A percentile compares a stretch with the other conserved stretches of the same genome.
phyloP scores from a whole-genome alignment of 2,113 vertebrate genomes.

The Mesocricetus auratus region DNA sequence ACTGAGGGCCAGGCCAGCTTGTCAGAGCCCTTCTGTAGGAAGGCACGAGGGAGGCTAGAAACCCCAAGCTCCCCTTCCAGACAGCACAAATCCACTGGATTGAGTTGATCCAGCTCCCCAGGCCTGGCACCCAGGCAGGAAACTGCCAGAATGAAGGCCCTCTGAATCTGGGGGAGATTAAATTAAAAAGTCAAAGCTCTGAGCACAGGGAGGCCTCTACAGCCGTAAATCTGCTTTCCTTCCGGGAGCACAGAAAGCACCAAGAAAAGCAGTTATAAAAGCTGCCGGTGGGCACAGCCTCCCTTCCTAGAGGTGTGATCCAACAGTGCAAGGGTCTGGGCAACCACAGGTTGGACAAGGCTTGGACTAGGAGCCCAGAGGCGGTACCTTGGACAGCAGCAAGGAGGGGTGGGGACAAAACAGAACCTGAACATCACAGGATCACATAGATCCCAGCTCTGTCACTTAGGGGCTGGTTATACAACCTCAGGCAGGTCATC shows the following conservation, averaged over 20 bases:
- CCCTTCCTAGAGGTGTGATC: not conserved
- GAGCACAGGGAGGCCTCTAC: not conserved
- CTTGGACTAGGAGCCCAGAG: not conserved
- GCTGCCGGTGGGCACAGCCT: not conserved
- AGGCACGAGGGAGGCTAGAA: not conserved
- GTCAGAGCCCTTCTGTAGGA: slow-evolving; percentile 62
- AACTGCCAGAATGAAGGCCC: not conserved
- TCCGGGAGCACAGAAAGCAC: not conserved
- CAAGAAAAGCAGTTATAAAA: not conserved
- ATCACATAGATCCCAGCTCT: not conserved
- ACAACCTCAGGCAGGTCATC: not conserved
- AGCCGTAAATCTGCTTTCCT: not conserved
- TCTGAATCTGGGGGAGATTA: slow-evolving; percentile 59
- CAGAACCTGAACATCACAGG: not conserved
- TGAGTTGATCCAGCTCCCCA: slow-evolving; percentile 41
- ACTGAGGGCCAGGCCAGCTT: slow-evolving; percentile 65
- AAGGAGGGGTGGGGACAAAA: no score
- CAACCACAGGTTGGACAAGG: not conserved
- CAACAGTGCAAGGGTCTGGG: not conserved
- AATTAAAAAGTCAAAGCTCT: slow-evolving; percentile 59
- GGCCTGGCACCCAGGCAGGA: slow-evolving; percentile 47
- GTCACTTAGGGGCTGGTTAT: rapidly evolving
- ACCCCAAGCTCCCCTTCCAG: slow-evolving; percentile 70
- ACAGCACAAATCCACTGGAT: slow-evolving; percentile 75
- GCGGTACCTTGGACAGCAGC: not conserved